Conservation (phyloP, 1,140 invertebrate species). For the Daktulosphaira vitifoliae region DNA sequence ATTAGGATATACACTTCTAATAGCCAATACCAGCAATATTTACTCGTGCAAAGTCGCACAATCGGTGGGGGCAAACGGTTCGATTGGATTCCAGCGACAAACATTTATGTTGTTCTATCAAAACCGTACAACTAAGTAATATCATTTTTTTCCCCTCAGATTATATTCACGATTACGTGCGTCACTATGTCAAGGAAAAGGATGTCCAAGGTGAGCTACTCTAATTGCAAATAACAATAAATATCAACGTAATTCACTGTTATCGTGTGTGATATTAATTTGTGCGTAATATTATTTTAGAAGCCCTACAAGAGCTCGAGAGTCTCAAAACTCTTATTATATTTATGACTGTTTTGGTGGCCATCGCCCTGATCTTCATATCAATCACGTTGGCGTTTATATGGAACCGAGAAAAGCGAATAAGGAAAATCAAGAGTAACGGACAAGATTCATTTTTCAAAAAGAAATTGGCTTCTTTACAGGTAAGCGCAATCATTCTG, state of each 20-base stretch:
- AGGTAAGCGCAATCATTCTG: slow-evolving; percentile 11
- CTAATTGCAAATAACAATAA: too few species aligned
- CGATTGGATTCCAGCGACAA: too few species aligned
- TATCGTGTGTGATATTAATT: too few species aligned
- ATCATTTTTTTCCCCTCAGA: too few species aligned
- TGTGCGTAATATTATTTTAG: neutral
- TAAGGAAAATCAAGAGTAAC: neutral
- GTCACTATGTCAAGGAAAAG: slow-evolving; percentile 1
- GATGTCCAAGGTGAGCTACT: slow-evolving; percentile 3
- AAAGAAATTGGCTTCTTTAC: slow-evolving; percentile 18
- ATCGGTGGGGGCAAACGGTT: too few species aligned
- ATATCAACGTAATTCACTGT: too few species aligned
- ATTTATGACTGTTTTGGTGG: neutral
- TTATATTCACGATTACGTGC: slow-evolving; percentile 26
- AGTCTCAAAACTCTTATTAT: slow-evolving; percentile 8
- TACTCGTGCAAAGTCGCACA: too few species aligned
- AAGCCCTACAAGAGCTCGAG: slow-evolving; percentile 4
- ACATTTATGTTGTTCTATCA: too few species aligned
- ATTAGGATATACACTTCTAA: too few species aligned
- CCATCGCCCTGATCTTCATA: slow-evolving; percentile 1
- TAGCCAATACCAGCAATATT: too few species aligned
- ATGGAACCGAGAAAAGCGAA: slow-evolving; percentile 4
- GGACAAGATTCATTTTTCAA: slow-evolving; percentile 25
- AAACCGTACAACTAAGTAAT: too few species aligned
- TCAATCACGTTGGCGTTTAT: slow-evolving; percentile 18